Conservation (phyloP, 2,113 vertebrate genomes). For the Hassar affinis region DNA sequence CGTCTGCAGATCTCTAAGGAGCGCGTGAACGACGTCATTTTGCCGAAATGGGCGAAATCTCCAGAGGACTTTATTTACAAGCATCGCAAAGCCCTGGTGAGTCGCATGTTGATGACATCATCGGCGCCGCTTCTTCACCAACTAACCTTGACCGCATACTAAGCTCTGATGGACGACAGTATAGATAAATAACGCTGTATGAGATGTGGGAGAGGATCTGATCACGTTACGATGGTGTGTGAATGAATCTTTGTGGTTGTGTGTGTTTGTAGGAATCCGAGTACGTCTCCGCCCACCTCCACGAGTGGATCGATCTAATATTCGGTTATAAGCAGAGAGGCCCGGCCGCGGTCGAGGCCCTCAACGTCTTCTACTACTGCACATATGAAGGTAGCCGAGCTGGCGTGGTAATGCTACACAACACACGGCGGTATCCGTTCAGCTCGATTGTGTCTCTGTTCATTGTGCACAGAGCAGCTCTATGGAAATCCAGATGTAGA, state of each 20-base stretch:
- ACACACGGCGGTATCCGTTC: not conserved
- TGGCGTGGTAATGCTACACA: not conserved
- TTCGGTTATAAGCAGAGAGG: slow-evolving; percentile 96
- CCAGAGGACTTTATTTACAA: slow-evolving; percentile 97
- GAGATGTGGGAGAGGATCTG: not conserved
- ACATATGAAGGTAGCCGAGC: slow-evolving; percentile 72
- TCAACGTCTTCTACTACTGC: slow-evolving; percentile 98
- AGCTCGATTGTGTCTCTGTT: not conserved
- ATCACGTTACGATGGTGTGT: too few relatives aligned
- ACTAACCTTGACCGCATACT: slow-evolving; percentile 21
- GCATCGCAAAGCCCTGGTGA: slow-evolving; percentile 95
- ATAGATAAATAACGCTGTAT: not conserved
- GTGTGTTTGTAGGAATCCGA: slow-evolving; percentile 83
- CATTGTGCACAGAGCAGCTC: too few relatives aligned
- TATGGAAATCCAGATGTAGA: too few relatives aligned
- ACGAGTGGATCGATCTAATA: slow-evolving; percentile 98
- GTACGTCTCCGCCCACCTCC: slow-evolving; percentile 91
- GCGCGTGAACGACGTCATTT: slow-evolving; percentile 83
- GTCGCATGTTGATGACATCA: slow-evolving; percentile 35
- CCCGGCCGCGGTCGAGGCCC: slow-evolving; percentile 87
- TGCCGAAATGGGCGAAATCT: slow-evolving; percentile 93
- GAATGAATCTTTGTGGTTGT: too few relatives aligned
- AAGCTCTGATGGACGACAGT: not conserved
- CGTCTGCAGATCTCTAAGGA: slow-evolving; percentile 91
- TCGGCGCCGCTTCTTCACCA: not conserved